Evolutionary conservation across 2,888 invertebrate species (phyloP).

Genomic region (Falcaria lacertinaria): DNA sequence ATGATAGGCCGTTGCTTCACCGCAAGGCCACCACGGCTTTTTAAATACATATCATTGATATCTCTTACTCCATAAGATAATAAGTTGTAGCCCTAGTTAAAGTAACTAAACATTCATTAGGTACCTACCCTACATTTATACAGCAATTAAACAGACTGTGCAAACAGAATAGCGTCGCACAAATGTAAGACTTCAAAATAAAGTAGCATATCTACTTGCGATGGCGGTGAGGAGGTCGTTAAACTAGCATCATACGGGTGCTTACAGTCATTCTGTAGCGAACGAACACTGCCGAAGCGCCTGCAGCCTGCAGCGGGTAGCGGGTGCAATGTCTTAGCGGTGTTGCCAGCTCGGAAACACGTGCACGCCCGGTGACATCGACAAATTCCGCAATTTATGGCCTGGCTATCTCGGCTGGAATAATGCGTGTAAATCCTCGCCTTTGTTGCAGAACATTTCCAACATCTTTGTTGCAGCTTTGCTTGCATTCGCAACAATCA

Average conservation of each 20-base stretch:
- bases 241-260: neutral
- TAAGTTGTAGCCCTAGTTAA: too few relatives aligned
- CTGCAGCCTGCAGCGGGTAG: neutral
- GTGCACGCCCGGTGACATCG: conserved; percentile 21
- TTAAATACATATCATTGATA: too few relatives aligned
- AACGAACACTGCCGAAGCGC: neutral
- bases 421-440: neutral
- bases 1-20: too few relatives aligned
- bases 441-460: neutral
- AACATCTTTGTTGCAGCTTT: neutral
- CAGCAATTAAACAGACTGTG: neutral
- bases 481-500: neutral
- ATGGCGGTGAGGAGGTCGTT: neutral
- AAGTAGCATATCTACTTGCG: neutral
- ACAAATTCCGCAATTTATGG: conserved; percentile 31
- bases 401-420: conserved; percentile 6
- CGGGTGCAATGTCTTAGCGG: conserved; percentile 1
- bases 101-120: neutral
- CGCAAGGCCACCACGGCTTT: too few relatives aligned
- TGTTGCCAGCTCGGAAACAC: conserved; percentile 1
- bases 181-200: neutral
- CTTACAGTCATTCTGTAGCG: neutral
- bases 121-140: neutral
- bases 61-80: too few relatives aligned
- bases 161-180: neutral